Evolutionary conservation across 2,113 vertebrate genomes (phyloP).

Genomic region (Eidolon helvum): DNA sequence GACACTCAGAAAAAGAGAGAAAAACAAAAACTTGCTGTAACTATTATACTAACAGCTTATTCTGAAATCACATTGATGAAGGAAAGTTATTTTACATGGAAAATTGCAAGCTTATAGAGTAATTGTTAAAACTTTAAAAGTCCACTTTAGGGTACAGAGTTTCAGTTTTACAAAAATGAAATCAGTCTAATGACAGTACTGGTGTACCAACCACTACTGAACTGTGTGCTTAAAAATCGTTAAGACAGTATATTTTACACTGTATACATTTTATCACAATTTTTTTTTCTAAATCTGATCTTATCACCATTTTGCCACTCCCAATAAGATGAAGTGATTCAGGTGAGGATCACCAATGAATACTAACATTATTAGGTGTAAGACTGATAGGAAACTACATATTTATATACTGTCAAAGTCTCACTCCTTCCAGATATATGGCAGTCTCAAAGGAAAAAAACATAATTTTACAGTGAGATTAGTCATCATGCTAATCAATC

Average conservation of each 20-base stretch:
- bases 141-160: background rate
- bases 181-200: background rate
- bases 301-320: background rate
- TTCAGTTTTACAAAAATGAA: background rate
- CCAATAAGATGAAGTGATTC: background rate
- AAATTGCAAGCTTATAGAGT: background rate
- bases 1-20: background rate
- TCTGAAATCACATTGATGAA: background rate
- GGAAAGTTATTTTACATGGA: conserved; percentile 12
- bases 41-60: background rate
- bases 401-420: background rate
- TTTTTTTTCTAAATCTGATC: background rate
- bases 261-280: background rate
- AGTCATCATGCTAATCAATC: background rate
- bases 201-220: background rate
- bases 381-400: background rate
- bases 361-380: background rate
- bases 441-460: background rate
- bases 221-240: background rate
- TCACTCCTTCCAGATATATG: background rate
- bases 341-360: background rate
- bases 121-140: background rate
- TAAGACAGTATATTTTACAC: background rate
- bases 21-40: background rate
- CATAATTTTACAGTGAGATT: background rate